Evolutionary conservation across 2,113 vertebrate genomes (phyloP).

Genomic region (Oriolus oriolus): DNA sequence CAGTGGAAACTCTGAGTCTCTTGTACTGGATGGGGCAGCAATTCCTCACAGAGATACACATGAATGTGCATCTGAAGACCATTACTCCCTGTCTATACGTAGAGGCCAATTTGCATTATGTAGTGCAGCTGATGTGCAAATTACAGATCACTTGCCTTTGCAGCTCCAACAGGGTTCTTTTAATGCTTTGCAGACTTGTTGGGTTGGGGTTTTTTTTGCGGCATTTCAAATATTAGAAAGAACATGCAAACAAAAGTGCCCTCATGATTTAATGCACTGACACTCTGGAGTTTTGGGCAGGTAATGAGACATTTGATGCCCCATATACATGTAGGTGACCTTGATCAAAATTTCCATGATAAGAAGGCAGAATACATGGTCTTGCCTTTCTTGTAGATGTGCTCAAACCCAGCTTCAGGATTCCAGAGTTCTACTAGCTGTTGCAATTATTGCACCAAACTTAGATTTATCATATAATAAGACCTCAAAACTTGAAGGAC

Average conservation of each 20-base stretch:
- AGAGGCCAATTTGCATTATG: background rate
- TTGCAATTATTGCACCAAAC: background rate
- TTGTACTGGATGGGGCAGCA: background rate
- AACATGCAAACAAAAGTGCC: background rate
- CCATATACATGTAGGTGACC: too few relatives aligned
- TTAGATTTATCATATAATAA: background rate
- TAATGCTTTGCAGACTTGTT: background rate
- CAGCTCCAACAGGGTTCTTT: background rate
- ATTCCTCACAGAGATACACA: background rate
- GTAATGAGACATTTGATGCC: accelerated
- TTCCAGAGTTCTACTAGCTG: background rate
- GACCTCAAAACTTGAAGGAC: slow-evolving; percentile 55
- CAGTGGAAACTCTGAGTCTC: background rate
- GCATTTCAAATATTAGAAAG: background rate
- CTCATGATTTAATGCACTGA: background rate
- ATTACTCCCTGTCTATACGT: accelerated
- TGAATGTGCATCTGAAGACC: background rate
- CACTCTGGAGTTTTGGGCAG: background rate
- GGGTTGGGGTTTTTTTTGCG: background rate
- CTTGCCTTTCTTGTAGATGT: background rate
- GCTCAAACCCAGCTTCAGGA: background rate
- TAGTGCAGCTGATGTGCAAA: background rate
- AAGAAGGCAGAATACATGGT: background rate
- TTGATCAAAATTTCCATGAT: background rate
- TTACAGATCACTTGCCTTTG: background rate